A percentile compares a stretch with the other conserved stretches of the same genome.
Evolutionary conservation across 2,113 vertebrate species (phyloP).

Genomic region (Pygathrix nemaeus): DNA sequence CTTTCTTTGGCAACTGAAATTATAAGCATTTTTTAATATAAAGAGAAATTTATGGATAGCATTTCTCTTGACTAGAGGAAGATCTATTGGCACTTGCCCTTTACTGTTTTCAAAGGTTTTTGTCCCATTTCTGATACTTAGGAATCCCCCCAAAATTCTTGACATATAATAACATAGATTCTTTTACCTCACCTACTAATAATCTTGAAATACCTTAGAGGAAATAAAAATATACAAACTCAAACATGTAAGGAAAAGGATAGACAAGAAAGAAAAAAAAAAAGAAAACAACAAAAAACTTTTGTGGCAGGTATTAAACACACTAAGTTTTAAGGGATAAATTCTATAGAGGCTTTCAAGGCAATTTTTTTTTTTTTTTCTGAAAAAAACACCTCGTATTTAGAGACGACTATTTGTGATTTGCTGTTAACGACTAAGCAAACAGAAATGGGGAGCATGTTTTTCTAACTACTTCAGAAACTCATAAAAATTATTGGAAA

Average conservation of each 20-base stretch:
- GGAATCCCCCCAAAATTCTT: neutral
- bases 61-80: conserved; percentile 70
- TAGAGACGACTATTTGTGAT: conserved; percentile 56
- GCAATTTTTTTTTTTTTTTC: neutral
- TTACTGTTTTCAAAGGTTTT: conserved; percentile 53
- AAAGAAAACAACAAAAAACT: neutral
- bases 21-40: neutral
- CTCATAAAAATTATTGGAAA: conserved; percentile 22
- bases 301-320: neutral
- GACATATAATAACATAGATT: neutral
- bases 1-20: neutral
- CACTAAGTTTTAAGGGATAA: neutral
- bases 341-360: neutral
- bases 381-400: neutral
- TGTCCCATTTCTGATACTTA: conserved; percentile 53
- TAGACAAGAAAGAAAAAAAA: neutral
- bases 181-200: conserved; percentile 1
- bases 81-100: conserved; percentile 63
- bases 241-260: neutral
- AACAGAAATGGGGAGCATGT: conserved; percentile 27
- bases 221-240: neutral
- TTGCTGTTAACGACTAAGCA: conserved; percentile 12
- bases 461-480: conserved; percentile 50
- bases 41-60: conserved; percentile 56
- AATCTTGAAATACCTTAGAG: neutral